Evolutionary conservation across 1,140 invertebrate species (phyloP).

Genomic region (Macrocentrus cingulum): DNA sequence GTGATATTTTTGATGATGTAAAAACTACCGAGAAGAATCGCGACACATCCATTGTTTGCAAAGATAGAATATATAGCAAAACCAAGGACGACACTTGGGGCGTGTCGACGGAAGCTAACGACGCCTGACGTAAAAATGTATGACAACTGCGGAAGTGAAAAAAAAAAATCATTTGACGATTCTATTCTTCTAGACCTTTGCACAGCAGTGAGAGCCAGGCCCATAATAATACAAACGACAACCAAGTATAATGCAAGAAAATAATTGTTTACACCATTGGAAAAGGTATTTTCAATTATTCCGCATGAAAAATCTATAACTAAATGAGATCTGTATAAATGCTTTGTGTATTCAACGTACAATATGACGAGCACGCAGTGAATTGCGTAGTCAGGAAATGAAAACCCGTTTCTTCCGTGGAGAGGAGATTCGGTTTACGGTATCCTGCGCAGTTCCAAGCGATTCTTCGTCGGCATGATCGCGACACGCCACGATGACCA

Average conservation of each 20-base stretch:
- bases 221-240: no score
- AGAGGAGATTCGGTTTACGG: conserved; percentile 30
- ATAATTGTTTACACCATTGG: no score
- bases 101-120: conserved; percentile 13
- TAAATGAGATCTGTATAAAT: conserved; percentile 10
- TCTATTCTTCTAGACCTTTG: no score
- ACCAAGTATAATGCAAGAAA: no score
- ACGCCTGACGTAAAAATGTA: conserved; percentile 4
- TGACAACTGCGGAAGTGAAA: conserved; percentile 13
- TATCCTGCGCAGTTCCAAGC: conserved; percentile 26
- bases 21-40: neutral
- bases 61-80: neutral
- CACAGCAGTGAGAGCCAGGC: no score
- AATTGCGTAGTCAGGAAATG: conserved; percentile 19
- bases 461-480: conserved; percentile 22
- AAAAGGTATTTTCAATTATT: neutral
- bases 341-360: neutral
- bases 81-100: conserved; percentile 2
- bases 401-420: conserved; percentile 18
- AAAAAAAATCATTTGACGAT: neutral
- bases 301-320: no score
- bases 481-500: conserved; percentile 28
- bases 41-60: conserved; percentile 7
- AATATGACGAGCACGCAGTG: neutral
- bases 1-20: conserved; percentile 9